These are phyloP conservation scores for Acleris holmiana DNA, from an alignment of 2,888 invertebrate species.

Conservation along the genomic window DNA sequence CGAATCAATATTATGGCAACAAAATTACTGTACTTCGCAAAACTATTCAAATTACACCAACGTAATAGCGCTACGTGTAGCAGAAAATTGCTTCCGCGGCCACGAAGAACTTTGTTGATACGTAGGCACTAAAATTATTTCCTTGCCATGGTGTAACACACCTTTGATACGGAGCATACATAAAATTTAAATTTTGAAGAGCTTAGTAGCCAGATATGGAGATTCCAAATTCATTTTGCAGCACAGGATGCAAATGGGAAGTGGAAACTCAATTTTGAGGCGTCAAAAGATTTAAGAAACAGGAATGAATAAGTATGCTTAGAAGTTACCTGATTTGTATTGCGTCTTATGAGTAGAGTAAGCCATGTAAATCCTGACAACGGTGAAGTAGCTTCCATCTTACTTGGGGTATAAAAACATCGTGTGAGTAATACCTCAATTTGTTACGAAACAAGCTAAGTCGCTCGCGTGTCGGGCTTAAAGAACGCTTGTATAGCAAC, in stretches of 20 bases:
- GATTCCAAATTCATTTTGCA: conserved; percentile 10
- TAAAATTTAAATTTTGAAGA: conserved; percentile 1
- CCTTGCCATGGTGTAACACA: background rate
- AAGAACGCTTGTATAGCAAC: no score
- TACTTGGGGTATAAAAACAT: no score
- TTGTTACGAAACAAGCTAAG: no score
- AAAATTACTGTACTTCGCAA: conserved; percentile 8
- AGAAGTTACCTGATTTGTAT: no score
- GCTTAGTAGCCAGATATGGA: background rate
- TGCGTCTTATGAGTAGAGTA: no score
- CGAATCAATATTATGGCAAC: conserved; percentile 13
- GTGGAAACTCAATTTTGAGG: conserved; percentile 4
- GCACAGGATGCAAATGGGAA: conserved; percentile 6
- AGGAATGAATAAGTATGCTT: no score
- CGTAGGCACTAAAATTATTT: conserved; percentile 17
- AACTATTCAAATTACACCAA: conserved; percentile 27
- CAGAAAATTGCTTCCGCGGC: conserved; percentile 33
- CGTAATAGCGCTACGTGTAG: conserved; percentile 28
- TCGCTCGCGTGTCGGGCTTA: no score
- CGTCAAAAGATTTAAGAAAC: background rate
- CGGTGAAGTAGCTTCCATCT: no score
- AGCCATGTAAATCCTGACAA: no score
- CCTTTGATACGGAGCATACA: background rate
- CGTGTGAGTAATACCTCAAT: no score
- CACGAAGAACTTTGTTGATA: conserved; percentile 18